Conservation (phyloP, 2,888 invertebrate species). For the Cecidostiba fungosa region DNA sequence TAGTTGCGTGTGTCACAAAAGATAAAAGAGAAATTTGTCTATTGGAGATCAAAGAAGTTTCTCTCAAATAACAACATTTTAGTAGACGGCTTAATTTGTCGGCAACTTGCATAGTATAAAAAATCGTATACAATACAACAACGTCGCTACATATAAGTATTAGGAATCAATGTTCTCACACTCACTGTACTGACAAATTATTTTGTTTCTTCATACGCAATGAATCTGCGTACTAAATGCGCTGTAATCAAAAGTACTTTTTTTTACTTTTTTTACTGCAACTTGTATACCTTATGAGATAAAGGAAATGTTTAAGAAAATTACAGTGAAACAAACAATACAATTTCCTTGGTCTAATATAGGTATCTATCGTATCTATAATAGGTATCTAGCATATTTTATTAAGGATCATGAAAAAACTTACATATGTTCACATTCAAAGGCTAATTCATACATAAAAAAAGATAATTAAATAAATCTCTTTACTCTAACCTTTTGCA, state of each 20-base stretch:
- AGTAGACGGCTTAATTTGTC: constrained; percentile 40
- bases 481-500: constrained; percentile 22
- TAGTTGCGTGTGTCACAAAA: constrained; percentile 37
- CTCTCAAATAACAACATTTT: constrained; percentile 7
- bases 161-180: constrained; percentile 39
- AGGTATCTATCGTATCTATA: neutral
- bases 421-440: neutral
- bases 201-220: neutral
- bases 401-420: constrained; percentile 1
- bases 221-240: constrained; percentile 18
- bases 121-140: constrained; percentile 58
- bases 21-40: constrained; percentile 36
- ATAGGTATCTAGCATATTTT: neutral
- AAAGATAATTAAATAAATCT: constrained; percentile 19
- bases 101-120: constrained; percentile 51
- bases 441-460: constrained; percentile 16
- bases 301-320: neutral
- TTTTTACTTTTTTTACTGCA: constrained; percentile 1
- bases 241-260: constrained; percentile 26
- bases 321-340: neutral
- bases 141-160: constrained; percentile 29
- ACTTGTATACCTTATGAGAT: neutral
- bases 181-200: constrained; percentile 34
- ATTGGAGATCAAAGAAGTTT: constrained; percentile 51
- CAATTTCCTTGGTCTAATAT: neutral